A percentile compares a stretch with the other conserved stretches of the same genome.
phyloP scores from a whole-genome alignment of 2,888 invertebrate species.

The Melanargia galathea region DNA sequence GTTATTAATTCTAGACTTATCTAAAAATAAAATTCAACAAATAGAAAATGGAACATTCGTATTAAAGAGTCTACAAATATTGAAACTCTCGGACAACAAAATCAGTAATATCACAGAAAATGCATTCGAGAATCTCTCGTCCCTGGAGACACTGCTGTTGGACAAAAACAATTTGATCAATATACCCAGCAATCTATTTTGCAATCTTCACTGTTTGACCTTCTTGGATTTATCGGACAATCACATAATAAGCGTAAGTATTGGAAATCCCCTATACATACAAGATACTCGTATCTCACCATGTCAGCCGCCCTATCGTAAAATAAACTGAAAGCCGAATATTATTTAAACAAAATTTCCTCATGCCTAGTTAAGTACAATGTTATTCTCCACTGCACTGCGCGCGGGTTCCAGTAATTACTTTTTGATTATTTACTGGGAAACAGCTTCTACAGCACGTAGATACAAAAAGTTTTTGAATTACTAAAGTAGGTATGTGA shows the following conservation, averaged over 20 bases:
- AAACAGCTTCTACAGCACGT: not conserved
- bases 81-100: constrained; percentile 87
- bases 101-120: constrained; percentile 82
- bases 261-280: not conserved
- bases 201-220: constrained; percentile 73
- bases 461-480: not conserved
- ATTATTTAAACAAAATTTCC: not conserved
- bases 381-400: not conserved
- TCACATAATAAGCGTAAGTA: constrained; percentile 74
- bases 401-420: not conserved
- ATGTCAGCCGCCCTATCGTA: not conserved
- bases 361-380: not conserved
- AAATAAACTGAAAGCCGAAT: not conserved
- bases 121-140: constrained; percentile 77
- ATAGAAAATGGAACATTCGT: constrained; percentile 83
- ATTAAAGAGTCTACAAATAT: constrained; percentile 80
- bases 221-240: constrained; percentile 82
- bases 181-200: constrained; percentile 74
- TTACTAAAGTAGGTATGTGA: not conserved
- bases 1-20: constrained; percentile 86
- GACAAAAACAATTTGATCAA: constrained; percentile 79
- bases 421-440: not conserved
- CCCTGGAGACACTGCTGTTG: constrained; percentile 79
- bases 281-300: no score
- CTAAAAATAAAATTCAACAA: constrained; percentile 84